phyloP scores from a whole-genome alignment of 2,113 vertebrate species.

The Seriola quinqueradiata region DNA sequence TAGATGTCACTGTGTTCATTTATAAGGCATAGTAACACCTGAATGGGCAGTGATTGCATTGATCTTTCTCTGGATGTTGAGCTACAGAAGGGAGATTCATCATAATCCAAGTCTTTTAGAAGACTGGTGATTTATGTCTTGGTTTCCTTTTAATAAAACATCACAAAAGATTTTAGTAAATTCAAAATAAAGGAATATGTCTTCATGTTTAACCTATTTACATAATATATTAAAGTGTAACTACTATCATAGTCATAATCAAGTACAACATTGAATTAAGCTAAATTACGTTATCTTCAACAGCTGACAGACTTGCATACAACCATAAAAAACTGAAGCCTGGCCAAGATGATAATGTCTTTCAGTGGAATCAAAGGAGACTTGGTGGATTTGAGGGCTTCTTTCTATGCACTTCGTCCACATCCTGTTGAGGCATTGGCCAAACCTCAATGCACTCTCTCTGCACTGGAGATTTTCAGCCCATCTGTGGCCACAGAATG shows the following conservation, averaged over 20 bases:
- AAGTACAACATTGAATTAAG: background rate
- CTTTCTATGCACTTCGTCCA: conserved; percentile 43
- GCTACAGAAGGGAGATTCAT: background rate
- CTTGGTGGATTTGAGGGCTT: conserved; percentile 32
- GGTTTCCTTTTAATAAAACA: background rate
- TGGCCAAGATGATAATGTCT: conserved; percentile 15
- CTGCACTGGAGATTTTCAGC: conserved; percentile 34
- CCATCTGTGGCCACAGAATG: conserved; percentile 40
- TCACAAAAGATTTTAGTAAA: background rate
- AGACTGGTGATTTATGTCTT: background rate
- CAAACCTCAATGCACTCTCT: conserved; percentile 20
- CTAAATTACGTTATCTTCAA: background rate
- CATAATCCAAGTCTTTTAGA: too few relatives aligned
- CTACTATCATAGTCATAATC: too few relatives aligned
- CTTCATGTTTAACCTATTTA: too few relatives aligned
- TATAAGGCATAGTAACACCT: background rate
- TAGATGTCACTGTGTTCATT: background rate
- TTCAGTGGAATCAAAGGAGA: background rate
- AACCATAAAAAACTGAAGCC: background rate
- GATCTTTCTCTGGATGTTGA: background rate
- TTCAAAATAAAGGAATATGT: too few relatives aligned
- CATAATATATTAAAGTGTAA: too few relatives aligned
- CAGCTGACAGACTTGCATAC: background rate
- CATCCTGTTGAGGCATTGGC: conserved; percentile 34
- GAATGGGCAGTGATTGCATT: background rate